phyloP scores from a whole-genome alignment of 2,113 vertebrate genomes.

The Eretmodus cyanostictus region DNA sequence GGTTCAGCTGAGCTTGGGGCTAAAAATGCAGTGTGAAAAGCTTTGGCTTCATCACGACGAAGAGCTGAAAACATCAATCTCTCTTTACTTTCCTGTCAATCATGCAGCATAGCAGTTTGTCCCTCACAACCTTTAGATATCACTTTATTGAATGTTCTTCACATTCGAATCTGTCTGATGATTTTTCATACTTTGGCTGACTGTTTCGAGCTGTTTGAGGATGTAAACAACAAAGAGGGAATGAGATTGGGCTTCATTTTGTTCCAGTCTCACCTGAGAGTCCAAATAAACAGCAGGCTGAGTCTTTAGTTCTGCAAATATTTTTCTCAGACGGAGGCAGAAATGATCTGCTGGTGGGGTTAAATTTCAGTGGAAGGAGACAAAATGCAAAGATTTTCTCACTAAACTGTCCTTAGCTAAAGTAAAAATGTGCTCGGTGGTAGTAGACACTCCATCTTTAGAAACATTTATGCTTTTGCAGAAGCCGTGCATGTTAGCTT shows the following conservation, averaged over 20 bases:
- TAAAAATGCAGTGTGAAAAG: neutral
- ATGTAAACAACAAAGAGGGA: neutral
- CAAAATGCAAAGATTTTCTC: neutral
- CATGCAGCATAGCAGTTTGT: neutral
- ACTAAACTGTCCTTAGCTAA: neutral
- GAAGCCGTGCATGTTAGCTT: fast-evolving
- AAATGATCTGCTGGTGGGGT: neutral
- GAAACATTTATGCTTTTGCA: fast-evolving
- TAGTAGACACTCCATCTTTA: neutral
- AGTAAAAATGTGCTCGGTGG: fast-evolving
- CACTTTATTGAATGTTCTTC: neutral
- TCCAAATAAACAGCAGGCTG: neutral
- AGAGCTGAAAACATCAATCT: neutral
- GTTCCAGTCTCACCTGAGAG: neutral
- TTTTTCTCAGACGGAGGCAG: neutral
- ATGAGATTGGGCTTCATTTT: neutral
- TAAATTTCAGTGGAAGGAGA: neutral
- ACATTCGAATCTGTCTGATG: neutral
- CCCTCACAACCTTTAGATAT: neutral
- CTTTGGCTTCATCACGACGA: neutral
- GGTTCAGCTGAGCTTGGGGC: neutral
- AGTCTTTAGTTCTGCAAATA: neutral
- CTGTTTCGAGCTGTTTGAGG: neutral
- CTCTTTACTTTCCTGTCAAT: neutral
- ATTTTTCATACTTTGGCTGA: neutral